Conservation (phyloP, 2,113 vertebrate species). For the Furnarius figulus region DNA sequence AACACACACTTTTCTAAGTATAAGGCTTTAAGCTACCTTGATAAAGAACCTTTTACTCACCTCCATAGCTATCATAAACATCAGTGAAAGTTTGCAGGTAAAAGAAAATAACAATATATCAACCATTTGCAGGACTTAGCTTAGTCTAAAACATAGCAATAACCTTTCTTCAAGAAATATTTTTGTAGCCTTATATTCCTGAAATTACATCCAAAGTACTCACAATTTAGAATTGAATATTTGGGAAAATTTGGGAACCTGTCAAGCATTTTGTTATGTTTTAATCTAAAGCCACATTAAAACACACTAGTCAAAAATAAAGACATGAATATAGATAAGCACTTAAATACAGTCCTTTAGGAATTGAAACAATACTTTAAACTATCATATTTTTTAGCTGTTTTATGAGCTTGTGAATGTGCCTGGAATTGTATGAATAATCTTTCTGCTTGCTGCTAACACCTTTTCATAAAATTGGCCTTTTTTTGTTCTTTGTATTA, state of each 20-base stretch:
- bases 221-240: background rate
- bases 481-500: background rate
- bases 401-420: background rate
- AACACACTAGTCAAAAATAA: background rate
- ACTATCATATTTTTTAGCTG: background rate
- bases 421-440: background rate
- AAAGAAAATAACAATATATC: background rate
- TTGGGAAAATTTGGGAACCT: background rate
- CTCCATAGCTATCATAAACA: background rate
- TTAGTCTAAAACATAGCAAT: background rate
- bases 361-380: background rate
- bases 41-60: background rate
- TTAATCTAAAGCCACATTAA: background rate
- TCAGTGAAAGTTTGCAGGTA: background rate
- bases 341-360: background rate
- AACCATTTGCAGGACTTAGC: background rate
- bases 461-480: background rate
- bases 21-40: accelerated
- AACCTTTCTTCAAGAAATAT: background rate
- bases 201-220: background rate
- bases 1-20: background rate
- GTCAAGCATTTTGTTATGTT: background rate
- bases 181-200: background rate
- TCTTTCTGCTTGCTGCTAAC: background rate
- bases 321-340: background rate